Percentiles rank a stretch among this genome's conserved stretches.
phyloP scores from a whole-genome alignment of 2,113 vertebrate genomes.

The Urocolius indicus region DNA sequence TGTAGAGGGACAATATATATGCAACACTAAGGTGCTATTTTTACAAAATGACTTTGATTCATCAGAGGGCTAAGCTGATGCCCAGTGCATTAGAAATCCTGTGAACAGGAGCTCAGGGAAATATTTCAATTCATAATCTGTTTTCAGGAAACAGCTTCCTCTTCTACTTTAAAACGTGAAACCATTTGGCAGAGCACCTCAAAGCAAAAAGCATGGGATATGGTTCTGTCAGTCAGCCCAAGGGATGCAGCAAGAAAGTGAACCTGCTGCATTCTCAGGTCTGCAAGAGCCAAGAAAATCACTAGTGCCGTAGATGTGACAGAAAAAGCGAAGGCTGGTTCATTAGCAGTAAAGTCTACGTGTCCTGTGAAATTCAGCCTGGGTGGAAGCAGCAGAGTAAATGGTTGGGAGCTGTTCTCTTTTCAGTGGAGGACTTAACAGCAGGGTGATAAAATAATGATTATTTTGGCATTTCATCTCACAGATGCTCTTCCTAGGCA shows the following conservation, averaged over 20 bases:
- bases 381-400: neutral
- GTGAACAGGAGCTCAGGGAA: conserved; percentile 46
- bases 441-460: neutral
- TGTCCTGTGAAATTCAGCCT: neutral
- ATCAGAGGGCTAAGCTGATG: conserved; percentile 53
- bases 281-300: neutral
- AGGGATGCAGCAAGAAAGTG: neutral
- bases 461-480: neutral
- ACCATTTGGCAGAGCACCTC: conserved; percentile 28
- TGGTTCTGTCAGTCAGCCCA: neutral
- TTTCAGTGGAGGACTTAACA: neutral
- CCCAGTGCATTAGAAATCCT: conserved; percentile 37
- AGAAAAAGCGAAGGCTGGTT: neutral
- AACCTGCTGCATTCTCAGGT: neutral
- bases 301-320: neutral
- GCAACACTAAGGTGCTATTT: conserved; percentile 68
- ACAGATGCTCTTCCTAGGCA: neutral
- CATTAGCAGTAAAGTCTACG: neutral
- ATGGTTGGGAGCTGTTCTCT: neutral
- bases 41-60: conserved; percentile 64
- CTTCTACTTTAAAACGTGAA: neutral
- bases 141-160: neutral
- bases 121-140: conserved; percentile 32
- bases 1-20: conserved; percentile 66
- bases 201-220: neutral